Evolutionary conservation across 2,797 vertebrate genomes (phyloP), one percentile per base, ranked within the genome.

Genomic region (Gobio occitaniae): DNA sequence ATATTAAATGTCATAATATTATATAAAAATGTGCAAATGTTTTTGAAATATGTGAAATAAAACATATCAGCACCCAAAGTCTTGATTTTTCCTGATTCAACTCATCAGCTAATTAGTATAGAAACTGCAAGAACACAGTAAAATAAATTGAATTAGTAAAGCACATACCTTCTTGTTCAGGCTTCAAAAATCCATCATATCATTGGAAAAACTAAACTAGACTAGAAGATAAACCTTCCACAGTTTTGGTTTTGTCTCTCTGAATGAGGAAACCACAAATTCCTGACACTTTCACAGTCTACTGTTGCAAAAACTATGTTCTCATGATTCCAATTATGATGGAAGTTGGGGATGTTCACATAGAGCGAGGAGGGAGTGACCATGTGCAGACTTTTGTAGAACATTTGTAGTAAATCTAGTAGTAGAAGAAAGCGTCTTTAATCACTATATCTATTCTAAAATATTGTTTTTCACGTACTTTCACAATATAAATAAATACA

Each of bases 301-400:
- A 38, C 38, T 78, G 21, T 59, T 38, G 2, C 15, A 54, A 54
- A 52, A 63, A 50, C 29, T 17, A 52, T 21, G 4, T 75, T 83
- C 81, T 61, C 81, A 65, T 83, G 81, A 83, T 75, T 83, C 59
- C 32, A 83, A 83, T 83, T 76, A 83, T 76, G 71, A 41, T 38
- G 71, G 25, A 48, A 63, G 54, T 12, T 47, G 15, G 32, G 47
- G 19, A n/a, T 74, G 19, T 74, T 61, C 41, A 63, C 76, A n/a
- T 56, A 6, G 76, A 16, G 7, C 4, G n/a, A 19, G 59, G 61
- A 47, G 41, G 54, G 56, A 63, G 41, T 63, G 56, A 61, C 19
- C 32, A 25, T 29, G 21, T 78, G 6, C 9, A 32, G 25, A 32
- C 29, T 75, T 75, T 19, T 13, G 16, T 72, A 50, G n/a, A 48